Conservation (phyloP, 2,888 invertebrate genomes). For the Noctua janthe region DNA sequence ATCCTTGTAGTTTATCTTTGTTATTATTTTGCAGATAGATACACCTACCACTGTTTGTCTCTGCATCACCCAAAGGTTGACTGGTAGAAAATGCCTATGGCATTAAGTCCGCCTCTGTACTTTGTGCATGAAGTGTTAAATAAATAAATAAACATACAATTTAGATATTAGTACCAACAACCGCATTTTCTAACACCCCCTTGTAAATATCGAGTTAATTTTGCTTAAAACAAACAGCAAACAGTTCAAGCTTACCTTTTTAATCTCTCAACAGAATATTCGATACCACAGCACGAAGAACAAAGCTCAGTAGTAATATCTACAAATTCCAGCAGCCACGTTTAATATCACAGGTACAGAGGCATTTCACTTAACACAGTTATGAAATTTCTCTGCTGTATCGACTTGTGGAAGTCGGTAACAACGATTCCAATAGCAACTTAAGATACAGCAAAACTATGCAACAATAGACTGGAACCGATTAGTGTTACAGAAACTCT, state of each 20-base stretch:
- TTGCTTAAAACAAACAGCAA: background rate
- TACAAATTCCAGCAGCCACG: constrained; percentile 35
- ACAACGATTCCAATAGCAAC: constrained; percentile 57
- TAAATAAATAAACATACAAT: background rate
- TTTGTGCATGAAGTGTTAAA: no score
- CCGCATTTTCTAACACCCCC: background rate
- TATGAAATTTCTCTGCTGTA: constrained; percentile 56
- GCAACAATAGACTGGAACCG: constrained; percentile 66
- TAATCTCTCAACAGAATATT: background rate
- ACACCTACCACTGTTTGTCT: no score
- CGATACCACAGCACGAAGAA: constrained; percentile 7
- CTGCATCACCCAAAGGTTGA: no score
- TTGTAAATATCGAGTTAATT: background rate
- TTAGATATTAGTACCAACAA: background rate
- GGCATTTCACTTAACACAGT: constrained; percentile 60
- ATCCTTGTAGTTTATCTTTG: no score
- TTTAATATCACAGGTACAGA: constrained; percentile 61
- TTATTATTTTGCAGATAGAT: no score
- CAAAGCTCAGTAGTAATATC: constrained; percentile 38
- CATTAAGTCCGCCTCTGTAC: no score
- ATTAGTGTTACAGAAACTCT: constrained; percentile 63
- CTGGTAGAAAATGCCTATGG: no score
- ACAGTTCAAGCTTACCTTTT: background rate
- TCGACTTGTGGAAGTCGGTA: constrained; percentile 52
- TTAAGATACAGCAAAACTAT: constrained; percentile 68